Conservation (phyloP, 2,888 invertebrate species). For the Caprella mutica region DNA sequence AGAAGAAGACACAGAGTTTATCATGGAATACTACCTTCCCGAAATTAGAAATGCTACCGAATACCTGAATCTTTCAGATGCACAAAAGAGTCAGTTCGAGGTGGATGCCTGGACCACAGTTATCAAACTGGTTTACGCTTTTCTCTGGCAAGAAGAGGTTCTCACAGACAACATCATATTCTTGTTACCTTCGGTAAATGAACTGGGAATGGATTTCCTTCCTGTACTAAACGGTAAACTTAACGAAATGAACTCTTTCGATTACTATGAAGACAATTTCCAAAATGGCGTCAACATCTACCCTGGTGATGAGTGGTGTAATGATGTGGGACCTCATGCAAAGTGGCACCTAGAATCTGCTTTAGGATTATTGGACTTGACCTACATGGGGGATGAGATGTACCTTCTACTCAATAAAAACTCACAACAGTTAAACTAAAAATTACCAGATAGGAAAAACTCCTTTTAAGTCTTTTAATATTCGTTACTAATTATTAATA, state of each 20-base stretch:
- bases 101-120: not conserved
- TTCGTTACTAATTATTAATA: too few species aligned
- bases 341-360: slow-evolving; percentile 10
- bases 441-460: too few species aligned
- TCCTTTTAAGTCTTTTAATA: too few species aligned
- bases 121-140: slow-evolving; percentile 12
- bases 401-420: not conserved
- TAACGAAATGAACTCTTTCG: not conserved
- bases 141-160: slow-evolving; percentile 9
- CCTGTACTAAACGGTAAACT: not conserved
- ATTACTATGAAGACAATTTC: not conserved
- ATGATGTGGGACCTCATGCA: not conserved
- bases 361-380: not conserved
- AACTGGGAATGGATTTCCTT: not conserved
- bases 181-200: not conserved
- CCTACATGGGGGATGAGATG: not conserved
- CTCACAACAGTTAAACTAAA: not conserved
- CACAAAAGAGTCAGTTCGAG: not conserved
- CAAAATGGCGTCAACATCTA: not conserved
- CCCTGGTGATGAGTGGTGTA: not conserved
- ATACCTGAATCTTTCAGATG: not conserved
- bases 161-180: not conserved
- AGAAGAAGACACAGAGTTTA: not conserved
- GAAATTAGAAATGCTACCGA: not conserved
- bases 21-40: not conserved